Evolutionary conservation across 2,888 invertebrate genomes (phyloP).

Genomic region (Catocala sponsa): DNA sequence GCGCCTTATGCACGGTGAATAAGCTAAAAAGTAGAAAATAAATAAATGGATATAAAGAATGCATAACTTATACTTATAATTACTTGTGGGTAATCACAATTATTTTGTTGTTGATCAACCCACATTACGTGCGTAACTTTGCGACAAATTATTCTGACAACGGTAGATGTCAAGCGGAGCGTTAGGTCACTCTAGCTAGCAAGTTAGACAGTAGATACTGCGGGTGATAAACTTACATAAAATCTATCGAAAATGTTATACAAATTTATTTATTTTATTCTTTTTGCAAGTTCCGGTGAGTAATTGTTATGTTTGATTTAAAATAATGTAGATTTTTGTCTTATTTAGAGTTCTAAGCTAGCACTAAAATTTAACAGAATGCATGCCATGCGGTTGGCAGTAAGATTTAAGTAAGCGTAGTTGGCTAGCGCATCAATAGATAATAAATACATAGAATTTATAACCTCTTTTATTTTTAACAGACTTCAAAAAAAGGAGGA

Average conservation of each 20-base stretch:
- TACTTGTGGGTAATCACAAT: no score
- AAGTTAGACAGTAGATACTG: not conserved
- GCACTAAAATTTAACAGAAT: not conserved
- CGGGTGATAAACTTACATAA: not conserved
- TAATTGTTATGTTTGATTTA: constrained; percentile 5
- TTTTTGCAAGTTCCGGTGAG: constrained; percentile 42
- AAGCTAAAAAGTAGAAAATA: no score
- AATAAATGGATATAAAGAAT: not conserved
- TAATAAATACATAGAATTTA: no score
- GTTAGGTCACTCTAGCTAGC: constrained; percentile 14
- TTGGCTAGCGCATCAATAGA: no score
- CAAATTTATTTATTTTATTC: constrained; percentile 34
- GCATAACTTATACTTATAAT: not conserved
- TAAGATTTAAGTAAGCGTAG: not conserved
- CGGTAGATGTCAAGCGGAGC: constrained; percentile 2
- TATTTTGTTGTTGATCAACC: no score
- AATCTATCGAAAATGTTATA: constrained; percentile 34
- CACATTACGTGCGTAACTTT: not conserved
- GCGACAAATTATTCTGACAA: not conserved
- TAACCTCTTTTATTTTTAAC: no score
- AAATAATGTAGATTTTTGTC: no score
- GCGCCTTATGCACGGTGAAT: no score
- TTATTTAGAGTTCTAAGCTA: no score
- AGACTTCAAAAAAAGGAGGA: no score
- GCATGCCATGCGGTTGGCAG: constrained; percentile 28